Evolutionary conservation across 37 sponge, comb jelly and placozoan species (phyloP), one percentile per base, ranked within the genome.

Genomic region (Eunapius fragilis): DNA sequence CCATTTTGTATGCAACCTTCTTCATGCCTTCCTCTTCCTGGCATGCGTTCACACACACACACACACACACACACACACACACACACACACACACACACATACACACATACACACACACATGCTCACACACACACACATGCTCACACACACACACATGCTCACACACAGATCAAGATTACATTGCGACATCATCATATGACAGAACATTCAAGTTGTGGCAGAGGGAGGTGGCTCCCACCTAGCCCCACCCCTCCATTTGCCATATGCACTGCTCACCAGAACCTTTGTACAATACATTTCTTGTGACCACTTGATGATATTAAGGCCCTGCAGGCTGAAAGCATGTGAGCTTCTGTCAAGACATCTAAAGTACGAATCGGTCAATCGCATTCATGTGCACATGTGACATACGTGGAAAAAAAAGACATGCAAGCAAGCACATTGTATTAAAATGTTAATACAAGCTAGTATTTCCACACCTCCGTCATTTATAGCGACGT

Each of bases 161-260:
- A 30, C 76, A 74, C 31, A 33, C 75, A 90, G 93, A 96, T 50
- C 76, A 82, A 36, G 69, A 97, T 80, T 99, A 93, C 82, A 90
- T 95, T 79, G 96, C 93, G 0, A 99, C 98, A 24, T 81, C 96
- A 38, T 97, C 97, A 23, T 99, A 97, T 85, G 99, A 99, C 80
- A 95, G 99, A 80, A 99, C 99, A 3, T 99, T 99, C 88, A 99
- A 99, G 75, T 80, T 99, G n/a, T 99, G 99, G 99, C 89, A 87
- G 67, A 87, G 80, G 47, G 91, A 94, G 58, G 58, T 58, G 58
- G 58, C 58, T 19, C 58, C 17, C 14, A 58, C 33, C 13, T 31
- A 31, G 33, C 33, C 33, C 33, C 33, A 19, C 33, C 33, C 74
- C 7, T 27, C 74, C 7, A 41, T 6, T n/a, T n/a, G n/a, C n/a